Evolutionary conservation across 2,113 vertebrate genomes (phyloP).

Genomic region (Syngnathoides biaculeatus): DNA sequence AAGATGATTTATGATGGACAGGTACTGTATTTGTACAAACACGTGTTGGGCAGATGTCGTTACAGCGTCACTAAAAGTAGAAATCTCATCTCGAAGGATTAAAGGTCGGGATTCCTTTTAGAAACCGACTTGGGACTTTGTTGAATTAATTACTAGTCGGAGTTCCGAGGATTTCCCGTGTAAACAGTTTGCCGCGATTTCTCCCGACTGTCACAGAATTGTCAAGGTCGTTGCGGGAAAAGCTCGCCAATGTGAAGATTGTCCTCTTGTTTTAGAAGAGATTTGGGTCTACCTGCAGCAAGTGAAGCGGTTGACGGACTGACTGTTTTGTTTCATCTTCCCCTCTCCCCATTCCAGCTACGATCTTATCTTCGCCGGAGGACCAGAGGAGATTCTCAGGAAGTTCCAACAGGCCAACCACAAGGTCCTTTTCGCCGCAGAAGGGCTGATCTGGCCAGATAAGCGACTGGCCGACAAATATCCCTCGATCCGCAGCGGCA

Average conservation of each 20-base stretch:
- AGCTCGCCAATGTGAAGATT: slow-evolving; percentile 21
- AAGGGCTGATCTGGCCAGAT: slow-evolving; percentile 91
- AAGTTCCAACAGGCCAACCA: slow-evolving; percentile 90
- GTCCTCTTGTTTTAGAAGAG: slow-evolving; percentile 25
- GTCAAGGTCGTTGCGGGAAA: neutral
- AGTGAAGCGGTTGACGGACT: slow-evolving; percentile 14
- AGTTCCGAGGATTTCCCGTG: neutral
- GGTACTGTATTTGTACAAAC: slow-evolving; percentile 13
- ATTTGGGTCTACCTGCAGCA: slow-evolving; percentile 28
- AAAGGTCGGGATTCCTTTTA: neutral
- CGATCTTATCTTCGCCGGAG: slow-evolving; percentile 90
- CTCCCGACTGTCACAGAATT: neutral
- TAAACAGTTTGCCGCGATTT: neutral
- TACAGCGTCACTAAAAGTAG: neutral
- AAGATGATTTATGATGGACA: slow-evolving; percentile 30
- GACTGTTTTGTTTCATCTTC: slow-evolving; percentile 9
- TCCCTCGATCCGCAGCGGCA: slow-evolving; percentile 86
- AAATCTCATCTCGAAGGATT: neutral
- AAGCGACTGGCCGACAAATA: slow-evolving; percentile 87
- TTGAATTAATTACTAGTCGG: slow-evolving; percentile 9
- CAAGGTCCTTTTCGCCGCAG: slow-evolving; percentile 90
- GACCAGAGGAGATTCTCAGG: slow-evolving; percentile 86
- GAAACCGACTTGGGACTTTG: neutral
- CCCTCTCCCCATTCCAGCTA: slow-evolving; percentile 73
- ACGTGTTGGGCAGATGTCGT: slow-evolving; percentile 53